Percentiles rank a stretch among this genome's conserved stretches.
Evolutionary conservation across 2,113 vertebrate species (phyloP).

Genomic region (Calonectris borealis): DNA sequence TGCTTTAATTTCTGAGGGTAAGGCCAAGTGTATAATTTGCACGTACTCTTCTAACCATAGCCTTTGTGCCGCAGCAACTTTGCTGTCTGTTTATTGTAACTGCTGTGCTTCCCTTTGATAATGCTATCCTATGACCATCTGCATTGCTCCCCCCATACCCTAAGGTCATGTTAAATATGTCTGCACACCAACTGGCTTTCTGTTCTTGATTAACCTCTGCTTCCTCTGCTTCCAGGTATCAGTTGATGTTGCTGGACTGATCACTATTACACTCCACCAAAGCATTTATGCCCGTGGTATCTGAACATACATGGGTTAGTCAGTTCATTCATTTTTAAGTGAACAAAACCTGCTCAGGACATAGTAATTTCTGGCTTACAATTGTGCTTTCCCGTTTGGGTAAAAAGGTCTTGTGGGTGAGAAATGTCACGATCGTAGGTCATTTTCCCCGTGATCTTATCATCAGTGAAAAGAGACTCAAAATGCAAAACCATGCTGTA

Average conservation of each 20-base stretch:
- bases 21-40: background rate
- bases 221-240: background rate
- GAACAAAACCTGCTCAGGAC: background rate
- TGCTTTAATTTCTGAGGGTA: background rate
- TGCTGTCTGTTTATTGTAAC: background rate
- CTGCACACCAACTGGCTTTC: background rate
- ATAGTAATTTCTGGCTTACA: background rate
- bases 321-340: background rate
- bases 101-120: background rate
- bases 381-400: background rate
- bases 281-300: background rate
- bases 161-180: background rate
- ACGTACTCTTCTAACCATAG: background rate
- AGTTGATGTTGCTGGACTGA: background rate
- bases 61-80: background rate
- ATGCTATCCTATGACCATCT: background rate
- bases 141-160: background rate
- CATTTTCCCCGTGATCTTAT: background rate
- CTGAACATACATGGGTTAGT: background rate
- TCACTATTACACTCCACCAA: background rate
- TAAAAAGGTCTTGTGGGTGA: background rate
- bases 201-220: slow-evolving; percentile 1
- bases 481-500: background rate
- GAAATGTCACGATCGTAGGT: background rate
- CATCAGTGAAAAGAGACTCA: background rate